Evolutionary conservation across 2,797 vertebrate species (phyloP), one percentile per base, ranked within the genome.

Genomic region (Neostethus bicornis): DNA sequence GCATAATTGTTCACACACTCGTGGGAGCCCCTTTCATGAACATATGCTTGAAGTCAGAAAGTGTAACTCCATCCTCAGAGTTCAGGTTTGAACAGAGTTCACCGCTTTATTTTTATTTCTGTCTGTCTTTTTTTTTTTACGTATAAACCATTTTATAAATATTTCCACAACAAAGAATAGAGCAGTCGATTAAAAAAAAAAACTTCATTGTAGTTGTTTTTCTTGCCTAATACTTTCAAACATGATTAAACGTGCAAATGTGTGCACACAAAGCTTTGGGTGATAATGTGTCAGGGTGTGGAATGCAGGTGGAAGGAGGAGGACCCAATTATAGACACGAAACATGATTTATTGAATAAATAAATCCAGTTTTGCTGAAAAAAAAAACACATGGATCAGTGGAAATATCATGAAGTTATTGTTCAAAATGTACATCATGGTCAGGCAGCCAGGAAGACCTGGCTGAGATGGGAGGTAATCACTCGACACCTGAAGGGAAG

Each of bases 141-240:
- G 10, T 2, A 17, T n/a, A 0, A 67, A 39, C 37, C 64, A 70
- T 74, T 73, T 81, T 80, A 72, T 80, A 83, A 83, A 84, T 81
- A 87, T 84, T 84, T 81, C 74, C 77, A 73, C 76, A 80, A 83
- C 81, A 84, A 74, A 77, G 73, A 85, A 87, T 70, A 62, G 69
- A 58, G 70, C 52, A 59, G 78, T 83, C 85, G 85, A 87, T 87
- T 87, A 85, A 85, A 85, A 84, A 85, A 85, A 84, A 74, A 17
- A 48, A 76, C 80, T 80, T 77, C 57, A 37, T 65, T 83, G 83
- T 85, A 84, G 80, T 78, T 51, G 74, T 82, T 81, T 28, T 32
- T 79, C 55, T 65, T 51, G 50, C 59, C 73, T 87, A 85, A 85
- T 75, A 55, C 73, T 74, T 17, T 78, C 66, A 45, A 46, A 63